phyloP scores from a whole-genome alignment of 2,113 vertebrate genomes.

The Planiliza haematocheilus region DNA sequence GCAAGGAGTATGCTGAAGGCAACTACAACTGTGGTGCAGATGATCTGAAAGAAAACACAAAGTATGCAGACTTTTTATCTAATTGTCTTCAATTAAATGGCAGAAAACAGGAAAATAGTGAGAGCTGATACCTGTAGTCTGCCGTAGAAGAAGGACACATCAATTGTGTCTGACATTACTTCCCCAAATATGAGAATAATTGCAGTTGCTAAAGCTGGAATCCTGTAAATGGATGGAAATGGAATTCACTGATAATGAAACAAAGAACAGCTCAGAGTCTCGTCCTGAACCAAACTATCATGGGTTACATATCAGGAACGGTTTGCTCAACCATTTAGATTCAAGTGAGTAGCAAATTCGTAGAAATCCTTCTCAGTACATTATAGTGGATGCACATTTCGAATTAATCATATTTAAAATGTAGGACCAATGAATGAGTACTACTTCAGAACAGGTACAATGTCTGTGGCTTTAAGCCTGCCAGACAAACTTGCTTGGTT shows the following conservation, averaged over 20 bases:
- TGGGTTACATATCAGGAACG: too few relatives aligned
- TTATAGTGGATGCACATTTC: too few relatives aligned
- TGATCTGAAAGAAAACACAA: conserved; percentile 82
- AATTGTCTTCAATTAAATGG: not conserved
- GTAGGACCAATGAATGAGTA: not conserved
- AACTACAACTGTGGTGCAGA: conserved; percentile 87
- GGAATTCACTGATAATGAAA: not conserved
- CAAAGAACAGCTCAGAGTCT: not conserved
- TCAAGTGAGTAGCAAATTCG: too few relatives aligned
- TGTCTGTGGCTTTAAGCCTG: not conserved
- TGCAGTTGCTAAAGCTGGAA: conserved; percentile 87
- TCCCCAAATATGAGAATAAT: conserved; percentile 88
- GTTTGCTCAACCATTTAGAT: too few relatives aligned
- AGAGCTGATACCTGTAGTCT: conserved; percentile 87
- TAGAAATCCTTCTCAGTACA: too few relatives aligned
- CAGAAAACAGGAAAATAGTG: not conserved
- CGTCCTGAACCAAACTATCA: not conserved
- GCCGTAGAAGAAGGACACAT: conserved; percentile 94
- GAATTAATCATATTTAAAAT: too few relatives aligned
- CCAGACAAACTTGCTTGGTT: not conserved
- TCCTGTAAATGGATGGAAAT: conserved; percentile 75
- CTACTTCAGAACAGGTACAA: rapidly evolving
- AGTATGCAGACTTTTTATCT: not conserved
- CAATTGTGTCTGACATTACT: conserved; percentile 80
- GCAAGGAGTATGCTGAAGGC: conserved; percentile 87